Evolutionary conservation across 2,888 invertebrate genomes (phyloP).

Genomic region (Folsomia candida): DNA sequence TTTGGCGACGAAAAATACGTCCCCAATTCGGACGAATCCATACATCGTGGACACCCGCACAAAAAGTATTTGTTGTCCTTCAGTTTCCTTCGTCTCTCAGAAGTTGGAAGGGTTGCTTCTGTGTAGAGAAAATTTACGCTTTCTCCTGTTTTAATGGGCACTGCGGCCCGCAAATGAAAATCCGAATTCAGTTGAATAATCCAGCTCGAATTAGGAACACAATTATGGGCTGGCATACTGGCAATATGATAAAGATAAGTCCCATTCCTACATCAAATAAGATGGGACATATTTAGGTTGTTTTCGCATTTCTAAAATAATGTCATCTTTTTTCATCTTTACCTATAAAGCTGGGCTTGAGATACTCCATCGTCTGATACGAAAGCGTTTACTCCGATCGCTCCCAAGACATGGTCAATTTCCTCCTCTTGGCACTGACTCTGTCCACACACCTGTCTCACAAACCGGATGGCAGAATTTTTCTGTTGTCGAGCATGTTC

Average conservation of each 20-base stretch:
- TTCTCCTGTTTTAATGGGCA: slow-evolving; percentile 60
- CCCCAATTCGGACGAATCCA: slow-evolving; percentile 51
- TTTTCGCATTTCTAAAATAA: too few species aligned
- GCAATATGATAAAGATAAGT: slow-evolving; percentile 64
- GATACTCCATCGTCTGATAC: slow-evolving; percentile 39
- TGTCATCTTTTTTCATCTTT: too few species aligned
- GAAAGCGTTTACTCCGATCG: slow-evolving; percentile 45
- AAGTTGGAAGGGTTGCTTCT: slow-evolving; percentile 55
- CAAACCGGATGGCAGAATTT: slow-evolving; percentile 37
- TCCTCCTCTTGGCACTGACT: slow-evolving; percentile 31
- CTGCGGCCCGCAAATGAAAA: slow-evolving; percentile 62
- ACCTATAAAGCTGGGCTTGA: slow-evolving; percentile 30
- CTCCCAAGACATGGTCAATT: slow-evolving; percentile 47
- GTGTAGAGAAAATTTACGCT: slow-evolving; percentile 70
- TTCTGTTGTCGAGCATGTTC: slow-evolving; percentile 24
- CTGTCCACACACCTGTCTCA: slow-evolving; percentile 39
- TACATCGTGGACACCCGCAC: slow-evolving; percentile 51
- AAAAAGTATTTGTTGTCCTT: slow-evolving; percentile 51
- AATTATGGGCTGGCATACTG: slow-evolving; percentile 71
- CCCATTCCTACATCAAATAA: slow-evolving; percentile 34
- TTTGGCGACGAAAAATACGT: slow-evolving; percentile 51
- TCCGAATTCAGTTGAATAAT: slow-evolving; percentile 32
- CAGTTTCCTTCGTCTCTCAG: slow-evolving; percentile 48
- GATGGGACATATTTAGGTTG: too few species aligned
- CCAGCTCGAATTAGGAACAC: slow-evolving; percentile 56